phyloP scores from a whole-genome alignment of 1,140 invertebrate species.

The Berghia stephanieae region DNA sequence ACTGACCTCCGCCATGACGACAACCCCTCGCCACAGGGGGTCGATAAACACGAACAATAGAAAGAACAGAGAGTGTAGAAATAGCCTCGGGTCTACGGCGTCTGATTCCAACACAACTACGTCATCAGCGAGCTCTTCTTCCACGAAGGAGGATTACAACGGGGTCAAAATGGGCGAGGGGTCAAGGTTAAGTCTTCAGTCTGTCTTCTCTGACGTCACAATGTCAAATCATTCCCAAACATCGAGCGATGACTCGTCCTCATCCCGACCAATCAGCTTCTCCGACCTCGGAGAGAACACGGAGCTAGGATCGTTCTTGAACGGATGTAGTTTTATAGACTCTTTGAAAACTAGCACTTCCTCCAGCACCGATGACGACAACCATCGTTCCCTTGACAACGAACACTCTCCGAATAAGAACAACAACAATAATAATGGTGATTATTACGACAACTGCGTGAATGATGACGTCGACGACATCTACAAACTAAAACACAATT shows the following conservation, averaged over 20 bases:
- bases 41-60: background rate
- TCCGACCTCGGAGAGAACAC: too few species aligned
- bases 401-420: too few species aligned
- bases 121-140: background rate
- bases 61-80: background rate
- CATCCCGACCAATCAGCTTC: too few species aligned
- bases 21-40: background rate
- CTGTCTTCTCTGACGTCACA: background rate
- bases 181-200: background rate
- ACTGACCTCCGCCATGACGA: background rate
- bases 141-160: background rate
- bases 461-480: constrained; percentile 9
- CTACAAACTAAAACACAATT: background rate
- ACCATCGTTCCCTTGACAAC: too few species aligned
- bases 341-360: too few species aligned
- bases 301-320: too few species aligned
- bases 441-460: background rate
- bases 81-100: too few species aligned
- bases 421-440: background rate
- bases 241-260: too few species aligned
- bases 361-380: too few species aligned
- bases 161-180: background rate
- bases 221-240: too few species aligned
- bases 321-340: too few species aligned
- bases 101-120: too few species aligned